These are phyloP conservation scores for Silurus meridionalis DNA, from an alignment of 2,113 vertebrate genomes.

Conservation along the genomic window DNA sequence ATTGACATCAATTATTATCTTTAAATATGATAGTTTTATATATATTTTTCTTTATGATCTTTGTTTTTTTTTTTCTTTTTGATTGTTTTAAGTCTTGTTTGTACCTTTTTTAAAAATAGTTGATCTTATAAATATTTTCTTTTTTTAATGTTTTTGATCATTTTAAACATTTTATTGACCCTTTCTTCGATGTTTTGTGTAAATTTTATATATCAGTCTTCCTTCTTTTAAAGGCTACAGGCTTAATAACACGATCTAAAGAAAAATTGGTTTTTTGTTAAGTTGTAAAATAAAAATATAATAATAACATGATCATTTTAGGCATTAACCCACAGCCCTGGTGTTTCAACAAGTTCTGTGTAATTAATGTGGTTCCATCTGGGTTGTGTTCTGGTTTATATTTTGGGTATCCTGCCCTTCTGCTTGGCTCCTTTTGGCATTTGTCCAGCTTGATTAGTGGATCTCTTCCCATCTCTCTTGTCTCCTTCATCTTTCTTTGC, in stretches of 20 bases:
- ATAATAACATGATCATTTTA: background rate
- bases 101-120: too few species aligned
- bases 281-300: background rate
- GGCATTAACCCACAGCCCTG: background rate
- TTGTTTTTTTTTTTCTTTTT: background rate
- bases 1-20: background rate
- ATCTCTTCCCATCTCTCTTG: constrained; percentile 47
- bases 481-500: constrained; percentile 34
- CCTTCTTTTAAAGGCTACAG: background rate
- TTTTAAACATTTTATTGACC: background rate
- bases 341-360: background rate
- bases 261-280: background rate
- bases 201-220: background rate
- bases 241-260: background rate
- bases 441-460: constrained; percentile 30
- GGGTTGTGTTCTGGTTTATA: background rate
- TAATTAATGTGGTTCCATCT: background rate
- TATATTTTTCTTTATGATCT: background rate
- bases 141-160: background rate
- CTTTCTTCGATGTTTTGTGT: background rate
- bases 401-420: constrained; percentile 21
- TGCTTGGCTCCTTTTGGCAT: constrained; percentile 26
- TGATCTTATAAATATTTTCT: background rate
- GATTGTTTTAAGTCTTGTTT: background rate
- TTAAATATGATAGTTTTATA: background rate